Percentiles rank a stretch among this genome's conserved stretches.
Evolutionary conservation across 2,797 vertebrate genomes (phyloP).

Genomic region (Darevskia nairensis): DNA sequence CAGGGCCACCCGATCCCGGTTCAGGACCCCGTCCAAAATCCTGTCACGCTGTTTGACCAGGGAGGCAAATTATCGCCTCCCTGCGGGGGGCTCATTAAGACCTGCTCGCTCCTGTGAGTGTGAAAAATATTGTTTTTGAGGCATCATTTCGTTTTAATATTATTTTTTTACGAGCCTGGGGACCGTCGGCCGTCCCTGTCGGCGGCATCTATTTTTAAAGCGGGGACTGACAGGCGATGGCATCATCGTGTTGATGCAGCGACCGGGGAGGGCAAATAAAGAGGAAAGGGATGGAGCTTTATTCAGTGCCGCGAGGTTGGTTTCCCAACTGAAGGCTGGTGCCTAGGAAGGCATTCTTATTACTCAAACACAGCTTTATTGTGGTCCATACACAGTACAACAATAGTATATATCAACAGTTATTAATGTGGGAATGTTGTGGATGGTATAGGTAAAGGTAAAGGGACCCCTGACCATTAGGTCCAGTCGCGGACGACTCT

Average conservation of each 20-base stretch:
- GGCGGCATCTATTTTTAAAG: not conserved
- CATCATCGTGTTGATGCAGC: conserved; percentile 13
- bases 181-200: not conserved
- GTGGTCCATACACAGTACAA: too few relatives aligned
- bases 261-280: not conserved
- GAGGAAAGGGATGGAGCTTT: not conserved
- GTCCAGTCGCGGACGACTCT: too few relatives aligned
- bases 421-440: too few relatives aligned
- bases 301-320: not conserved
- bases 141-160: not conserved
- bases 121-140: conserved; percentile 27
- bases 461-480: too few relatives aligned
- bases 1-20: not conserved
- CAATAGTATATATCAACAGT: too few relatives aligned
- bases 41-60: not conserved
- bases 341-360: too few relatives aligned
- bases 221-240: not conserved
- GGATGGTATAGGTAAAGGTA: too few relatives aligned
- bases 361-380: too few relatives aligned
- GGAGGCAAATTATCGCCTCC: conserved; percentile 9
- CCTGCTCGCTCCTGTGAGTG: not conserved
- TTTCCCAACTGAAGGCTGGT: not conserved
- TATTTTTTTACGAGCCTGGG: not conserved
- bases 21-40: not conserved
- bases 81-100: not conserved